A percentile compares a stretch with the other conserved stretches of the same genome.
Evolutionary conservation across 2,888 invertebrate species (phyloP).

Genomic region (Anarsia innoxiella): DNA sequence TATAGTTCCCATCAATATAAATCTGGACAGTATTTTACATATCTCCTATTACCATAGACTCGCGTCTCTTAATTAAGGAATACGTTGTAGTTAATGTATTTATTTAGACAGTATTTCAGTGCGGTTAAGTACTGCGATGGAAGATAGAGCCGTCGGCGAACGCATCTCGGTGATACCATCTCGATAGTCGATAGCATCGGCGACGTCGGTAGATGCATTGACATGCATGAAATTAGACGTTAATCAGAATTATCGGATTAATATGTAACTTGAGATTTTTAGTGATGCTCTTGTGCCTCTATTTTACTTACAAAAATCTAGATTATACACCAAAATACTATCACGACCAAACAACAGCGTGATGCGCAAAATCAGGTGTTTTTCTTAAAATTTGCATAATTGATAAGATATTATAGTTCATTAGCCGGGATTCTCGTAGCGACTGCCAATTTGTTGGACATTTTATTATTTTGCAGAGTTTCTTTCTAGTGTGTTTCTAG

Average conservation of each 20-base stretch:
- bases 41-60: conserved; percentile 29
- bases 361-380: too few relatives aligned
- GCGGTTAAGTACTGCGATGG: conserved; percentile 34
- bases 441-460: conserved; percentile 26
- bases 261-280: too few relatives aligned
- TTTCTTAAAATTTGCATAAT: conserved; percentile 18
- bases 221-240: conserved; percentile 48
- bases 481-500: not conserved
- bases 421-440: conserved; percentile 23
- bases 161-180: conserved; percentile 38
- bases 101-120: conserved; percentile 48
- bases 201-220: conserved; percentile 27
- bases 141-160: conserved; percentile 37
- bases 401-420: conserved; percentile 25
- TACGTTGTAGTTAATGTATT: conserved; percentile 33
- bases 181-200: conserved; percentile 22
- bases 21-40: conserved; percentile 25
- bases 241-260: too few relatives aligned
- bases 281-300: too few relatives aligned
- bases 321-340: too few relatives aligned
- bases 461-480: conserved; percentile 16
- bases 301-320: too few relatives aligned
- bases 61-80: conserved; percentile 40
- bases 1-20: conserved; percentile 25
- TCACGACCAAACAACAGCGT: too few relatives aligned